Base-by-base conservation (phyloP, 2,113 vertebrate species). In the Psittacula cyanocephala region DNA sequence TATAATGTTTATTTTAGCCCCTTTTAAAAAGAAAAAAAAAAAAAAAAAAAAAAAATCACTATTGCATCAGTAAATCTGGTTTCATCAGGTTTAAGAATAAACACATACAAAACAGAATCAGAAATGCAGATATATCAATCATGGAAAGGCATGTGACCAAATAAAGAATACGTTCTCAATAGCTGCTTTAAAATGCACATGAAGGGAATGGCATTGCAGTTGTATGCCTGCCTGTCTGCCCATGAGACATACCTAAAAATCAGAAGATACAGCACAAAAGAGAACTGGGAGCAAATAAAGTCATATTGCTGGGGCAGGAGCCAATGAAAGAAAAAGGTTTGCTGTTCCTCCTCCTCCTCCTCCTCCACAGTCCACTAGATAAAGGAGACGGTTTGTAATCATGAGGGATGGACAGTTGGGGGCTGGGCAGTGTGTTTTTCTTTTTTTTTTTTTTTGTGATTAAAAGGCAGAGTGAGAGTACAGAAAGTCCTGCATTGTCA, bases 331-430 rank as follows among this genome's bases (percentile, higher is more conserved):
- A 59, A 69, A 97, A 95, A 88, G 64, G 6, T 77, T 93, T 88
- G n/a, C 59, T 80, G 22, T 86, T 22, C 55, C 35, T 95, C 78
- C 43, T 97, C 69, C 67, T 97, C 69, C 67, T 96, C 82, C 72
- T 97, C 77, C 77, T 95, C 74, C 47, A 41, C 87, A 92, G 94
- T 94, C 67, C 80, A 64, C 62, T 8, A 96, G 87, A 96, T 94
- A 85, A 97, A 97, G 81, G 59, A 93, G 60, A 19, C 75, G 35
- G 69, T 72, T 96, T 97, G 47, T 97, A 96, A 97, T 97, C 77
- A 60, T 47, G 50, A 83, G 84, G 86, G 89, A 89, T 80, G 93
- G 93, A 91, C 88, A 96, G 53, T 64, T 22, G 22, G 37, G 35
- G 14, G 7, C 3, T 13, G 43, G 27, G 11, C 57, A 6, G 28